Base-by-base conservation (phyloP, 1,140 invertebrate species). In the Mizuhopecten yessoensis region DNA sequence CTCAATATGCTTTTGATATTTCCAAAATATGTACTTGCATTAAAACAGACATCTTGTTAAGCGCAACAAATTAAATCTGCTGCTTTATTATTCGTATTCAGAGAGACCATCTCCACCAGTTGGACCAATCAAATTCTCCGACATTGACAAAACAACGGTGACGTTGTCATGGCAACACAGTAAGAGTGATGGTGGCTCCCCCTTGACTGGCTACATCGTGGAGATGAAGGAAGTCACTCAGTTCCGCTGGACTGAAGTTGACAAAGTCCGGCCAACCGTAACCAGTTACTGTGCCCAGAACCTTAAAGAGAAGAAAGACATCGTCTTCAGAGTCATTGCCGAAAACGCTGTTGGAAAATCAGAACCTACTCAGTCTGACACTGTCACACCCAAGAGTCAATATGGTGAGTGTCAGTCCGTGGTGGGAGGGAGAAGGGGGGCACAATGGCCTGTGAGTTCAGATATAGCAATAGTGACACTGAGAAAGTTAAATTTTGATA, bases 241-340 rank as follows among this genome's bases (percentile, higher is more conserved):
- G 49, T 97, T 97, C 39, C 97, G 98, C 42, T 99, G 99, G 99
- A 98, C 99, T 95, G 98, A 98, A 88, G 89, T 95, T 34, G 95
- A 94, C 89, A 95, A 92, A 45, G 90, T 94, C 13, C 45, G 86
- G 42, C 91, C 94, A 36, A 90, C 93, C 11, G 86, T 89, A 11
- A 94, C 92, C 0, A 98, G 98, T 92, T 99, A 98, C 96, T 99
- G 98, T 0, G 98, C 99, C 0, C 98, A 98, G 94, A 98, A 98
- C 93, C 96, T 99, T 15, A 98, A 93, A n/a, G 95, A 93, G 96
- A 98, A 15, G 97, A 98, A 91, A 98, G 98, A 34, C 97, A 99
- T 99, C 95, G 98, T 99, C 96, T 99, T 99, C 97, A 97, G 99
- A 91, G 98, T 99, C 0, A 96, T 96, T 86, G 99, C 99, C 42